Base-by-base conservation (phyloP, 2,113 vertebrate genomes). In the Myrmophylax atrothorax region DNA sequence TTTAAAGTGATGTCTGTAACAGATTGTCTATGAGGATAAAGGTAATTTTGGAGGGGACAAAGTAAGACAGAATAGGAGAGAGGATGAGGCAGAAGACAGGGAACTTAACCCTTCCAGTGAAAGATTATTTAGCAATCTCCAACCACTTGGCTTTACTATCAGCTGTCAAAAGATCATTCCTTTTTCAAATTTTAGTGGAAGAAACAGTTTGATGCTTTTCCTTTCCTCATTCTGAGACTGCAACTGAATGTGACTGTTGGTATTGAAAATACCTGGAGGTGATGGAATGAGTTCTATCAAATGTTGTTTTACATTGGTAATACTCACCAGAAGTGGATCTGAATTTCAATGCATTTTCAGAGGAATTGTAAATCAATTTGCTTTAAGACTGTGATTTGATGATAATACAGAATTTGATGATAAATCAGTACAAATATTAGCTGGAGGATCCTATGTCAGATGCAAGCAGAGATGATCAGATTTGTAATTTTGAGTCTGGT, bases 341-440 rank as follows among this genome's bases (percentile, higher is more conserved):
- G 91, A 80, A 91, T 90, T 84, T 96, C 33, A 82, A 2, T 87
- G 56, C 5, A 31, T 77, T 94, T 95, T 90, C 37, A 59, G 59
- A 74, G 24, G 42, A 81, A 24, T 8, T 75, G 47, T 31, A 84
- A 35, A 72, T 93, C 60, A 89, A 15, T 70, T 84, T 84, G 15
- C 14, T 89, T 69, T 66, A 84, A 78, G 8, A 7, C 25, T 78
- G 19, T 35, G 26, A n/a, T n/a, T n/a, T n/a, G n/a, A n/a, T n/a
- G n/a, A n/a, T n/a, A n/a, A n/a, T 93, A 24, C 53, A 84, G 74
- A 91, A 79, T 72, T 4, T 92, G 37, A 28, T 89, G 50, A 58
- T 28, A 77, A 28, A 80, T 80, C 31, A 49, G n/a, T 76, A 78
- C 14, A 78, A 87, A 70, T 35, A 53, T 33, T 23, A 13, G 19